Evolutionary conservation across 2,797 vertebrate genomes (phyloP), one percentile per base, ranked within the genome.

Genomic region (Acropternis orthonyx): DNA sequence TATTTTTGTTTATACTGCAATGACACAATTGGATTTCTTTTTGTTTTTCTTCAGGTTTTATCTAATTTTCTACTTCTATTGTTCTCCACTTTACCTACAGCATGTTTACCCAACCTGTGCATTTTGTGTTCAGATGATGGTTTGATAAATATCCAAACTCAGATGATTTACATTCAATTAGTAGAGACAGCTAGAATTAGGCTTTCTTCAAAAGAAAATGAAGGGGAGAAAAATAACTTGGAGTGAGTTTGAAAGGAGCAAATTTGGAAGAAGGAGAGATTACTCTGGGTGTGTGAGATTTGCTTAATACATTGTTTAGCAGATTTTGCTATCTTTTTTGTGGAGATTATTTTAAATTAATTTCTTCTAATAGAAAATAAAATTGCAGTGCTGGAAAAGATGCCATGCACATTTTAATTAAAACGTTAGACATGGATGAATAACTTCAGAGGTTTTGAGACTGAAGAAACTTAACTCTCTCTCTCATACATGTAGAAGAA

Each of bases 331-430:
- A 10, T 67, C 39, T 49, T 77, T 62, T 83, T 75, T 34, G 8
- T 48, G 41, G 37, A 86, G 22, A 72, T 77, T 85, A 76, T 71
- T 93, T 83, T 52, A 88, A 95, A 90, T 72, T 82, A 44, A 71
- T 78, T 95, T 86, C 73, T 78, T 23, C 32, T 72, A 65, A n/a
- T 85, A 80, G 48, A 55, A 93, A 95, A 85, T 67, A 61, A 89
- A 83, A 83, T 58, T 71, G 9, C 15, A 28, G 15, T 17, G 8
- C 41, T 71, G 30, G 39, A 88, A 71, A 91, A 74, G 28, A 55
- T 77, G 36, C 7, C 32, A 44, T 34, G 10, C 8, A 43, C 10
- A 26, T 62, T 89, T 88, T 72, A 84, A 88, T 94, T 81, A 68
- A 83, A 94, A 59, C n/a, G 44, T 62, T 68, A 62, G 48, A 14